phyloP scores from a whole-genome alignment of 1,140 invertebrate genomes.

The Teleopsis dalmanni region DNA sequence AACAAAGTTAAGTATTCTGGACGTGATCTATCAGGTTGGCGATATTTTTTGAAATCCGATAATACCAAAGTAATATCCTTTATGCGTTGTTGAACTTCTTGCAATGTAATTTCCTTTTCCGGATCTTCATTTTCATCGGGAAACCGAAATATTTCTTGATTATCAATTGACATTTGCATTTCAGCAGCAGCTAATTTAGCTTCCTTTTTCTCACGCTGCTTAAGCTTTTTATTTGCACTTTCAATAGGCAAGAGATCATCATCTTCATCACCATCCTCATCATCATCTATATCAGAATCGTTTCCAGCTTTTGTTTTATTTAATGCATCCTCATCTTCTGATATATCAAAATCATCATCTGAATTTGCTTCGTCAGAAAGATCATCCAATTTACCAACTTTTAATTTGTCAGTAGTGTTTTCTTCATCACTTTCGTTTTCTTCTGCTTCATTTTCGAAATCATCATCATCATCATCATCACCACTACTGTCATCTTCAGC shows the following conservation, averaged over 20 bases:
- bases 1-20: conserved; percentile 77
- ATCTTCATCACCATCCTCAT: conserved; percentile 46
- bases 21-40: conserved; percentile 66
- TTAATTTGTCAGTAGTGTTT: conserved; percentile 13
- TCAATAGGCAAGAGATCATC: conserved; percentile 77
- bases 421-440: conserved; percentile 27
- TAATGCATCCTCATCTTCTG: conserved; percentile 39
- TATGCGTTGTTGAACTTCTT: conserved; percentile 84
- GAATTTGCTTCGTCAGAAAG: conserved; percentile 25
- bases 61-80: conserved; percentile 82
- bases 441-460: conserved; percentile 25
- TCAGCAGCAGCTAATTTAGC: conserved; percentile 72
- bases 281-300: conserved; percentile 29
- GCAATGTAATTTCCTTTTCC: conserved; percentile 64
- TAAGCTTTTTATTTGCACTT: conserved; percentile 72
- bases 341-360: conserved; percentile 28
- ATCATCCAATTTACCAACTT: conserved; percentile 32
- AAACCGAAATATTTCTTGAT: conserved; percentile 68
- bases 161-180: conserved; percentile 65
- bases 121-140: conserved; percentile 64
- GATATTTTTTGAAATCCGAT: conserved; percentile 77
- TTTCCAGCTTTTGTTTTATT: conserved; percentile 23
- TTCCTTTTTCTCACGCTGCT: conserved; percentile 62
- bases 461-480: conserved; percentile 23
- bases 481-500: conserved; percentile 18